These are phyloP conservation scores for Thalassarche chlororhynchos DNA, from an alignment of 2,113 vertebrate genomes.

Conservation along the genomic window DNA sequence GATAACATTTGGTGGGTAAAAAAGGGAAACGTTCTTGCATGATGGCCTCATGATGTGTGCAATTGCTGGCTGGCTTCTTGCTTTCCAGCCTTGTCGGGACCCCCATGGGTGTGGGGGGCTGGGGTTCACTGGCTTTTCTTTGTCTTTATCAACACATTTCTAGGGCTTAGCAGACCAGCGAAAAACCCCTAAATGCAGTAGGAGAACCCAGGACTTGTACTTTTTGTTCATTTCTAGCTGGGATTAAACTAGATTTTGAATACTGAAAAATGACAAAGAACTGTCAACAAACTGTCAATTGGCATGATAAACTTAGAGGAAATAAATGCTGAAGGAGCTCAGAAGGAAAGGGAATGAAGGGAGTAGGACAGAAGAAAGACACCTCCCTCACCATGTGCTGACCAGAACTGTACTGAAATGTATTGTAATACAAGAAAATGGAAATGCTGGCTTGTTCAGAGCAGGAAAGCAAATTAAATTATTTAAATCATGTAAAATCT, in stretches of 20 bases:
- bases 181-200: background rate
- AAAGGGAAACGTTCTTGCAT: background rate
- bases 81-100: background rate
- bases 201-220: background rate
- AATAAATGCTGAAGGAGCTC: background rate
- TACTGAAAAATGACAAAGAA: background rate
- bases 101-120: fast-evolving
- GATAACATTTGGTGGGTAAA: background rate
- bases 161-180: background rate
- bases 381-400: fast-evolving
- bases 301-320: background rate
- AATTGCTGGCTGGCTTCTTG: background rate
- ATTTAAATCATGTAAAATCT: background rate
- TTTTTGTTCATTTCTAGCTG: background rate
- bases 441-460: background rate
- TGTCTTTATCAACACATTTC: background rate
- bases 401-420: background rate
- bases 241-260: background rate
- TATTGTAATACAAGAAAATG: background rate
- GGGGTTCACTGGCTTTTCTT: background rate
- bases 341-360: background rate
- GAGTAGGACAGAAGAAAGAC: background rate
- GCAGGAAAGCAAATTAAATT: background rate
- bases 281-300: background rate
- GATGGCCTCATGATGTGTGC: background rate